These are phyloP conservation scores for Drosophila albomicans DNA, from an alignment of 1,140 invertebrate genomes.

Conservation along the genomic window DNA sequence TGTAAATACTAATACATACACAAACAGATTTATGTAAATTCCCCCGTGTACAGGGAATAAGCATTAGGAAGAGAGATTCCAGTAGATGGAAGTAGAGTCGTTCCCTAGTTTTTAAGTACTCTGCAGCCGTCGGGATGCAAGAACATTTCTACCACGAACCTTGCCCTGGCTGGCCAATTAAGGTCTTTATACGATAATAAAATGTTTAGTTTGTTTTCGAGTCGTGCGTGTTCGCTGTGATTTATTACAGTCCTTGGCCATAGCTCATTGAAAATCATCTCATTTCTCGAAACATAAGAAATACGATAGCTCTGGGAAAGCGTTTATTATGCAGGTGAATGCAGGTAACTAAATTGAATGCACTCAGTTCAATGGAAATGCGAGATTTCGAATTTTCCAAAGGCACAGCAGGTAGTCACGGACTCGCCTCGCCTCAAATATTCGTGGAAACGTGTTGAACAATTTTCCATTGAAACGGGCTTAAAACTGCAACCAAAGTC, in stretches of 20 bases:
- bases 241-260: not conserved
- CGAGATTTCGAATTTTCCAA: constrained; percentile 53
- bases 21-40: constrained; percentile 27
- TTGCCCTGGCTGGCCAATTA: constrained; percentile 46
- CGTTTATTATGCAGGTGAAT: constrained; percentile 39
- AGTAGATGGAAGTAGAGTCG: not conserved
- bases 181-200: constrained; percentile 61
- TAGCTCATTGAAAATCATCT: not conserved
- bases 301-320: constrained; percentile 42
- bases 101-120: constrained; percentile 62
- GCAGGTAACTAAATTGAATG: constrained; percentile 47
- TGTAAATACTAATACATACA: constrained; percentile 58
- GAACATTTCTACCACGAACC: constrained; percentile 54
- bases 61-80: not conserved
- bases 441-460: constrained; percentile 44
- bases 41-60: constrained; percentile 30
- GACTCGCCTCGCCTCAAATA: constrained; percentile 19
- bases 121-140: constrained; percentile 36
- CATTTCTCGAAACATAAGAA: not conserved
- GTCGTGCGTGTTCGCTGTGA: not conserved
- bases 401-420: constrained; percentile 62
- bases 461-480: constrained; percentile 37
- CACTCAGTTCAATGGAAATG: constrained; percentile 62
- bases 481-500: constrained; percentile 6
- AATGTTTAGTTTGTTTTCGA: constrained; percentile 66